phyloP scores from a whole-genome alignment of 2,797 vertebrate genomes.

The Paguma larvata region DNA sequence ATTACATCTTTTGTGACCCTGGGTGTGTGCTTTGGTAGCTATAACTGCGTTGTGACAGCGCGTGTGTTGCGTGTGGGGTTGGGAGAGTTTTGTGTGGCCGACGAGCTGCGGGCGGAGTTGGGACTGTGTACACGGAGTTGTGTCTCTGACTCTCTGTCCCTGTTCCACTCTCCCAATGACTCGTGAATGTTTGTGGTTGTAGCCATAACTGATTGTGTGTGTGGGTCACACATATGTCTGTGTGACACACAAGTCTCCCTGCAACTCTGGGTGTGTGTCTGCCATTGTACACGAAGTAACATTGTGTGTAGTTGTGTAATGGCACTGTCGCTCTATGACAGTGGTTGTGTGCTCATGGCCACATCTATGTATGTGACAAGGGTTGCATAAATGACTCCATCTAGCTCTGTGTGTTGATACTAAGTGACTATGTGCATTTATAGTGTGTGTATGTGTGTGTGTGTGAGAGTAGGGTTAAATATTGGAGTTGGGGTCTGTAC shows the following conservation, averaged over 20 bases:
- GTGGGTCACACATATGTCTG: neutral
- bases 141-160: neutral
- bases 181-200: neutral
- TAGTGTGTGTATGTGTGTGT: neutral
- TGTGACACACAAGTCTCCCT: neutral
- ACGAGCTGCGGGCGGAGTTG: conserved; percentile 50
- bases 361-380: neutral
- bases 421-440: neutral
- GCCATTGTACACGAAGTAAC: neutral
- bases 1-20: conserved; percentile 51
- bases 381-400: neutral
- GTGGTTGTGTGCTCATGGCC: neutral
- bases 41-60: neutral
- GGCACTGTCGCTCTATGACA: neutral
- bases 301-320: neutral
- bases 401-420: neutral
- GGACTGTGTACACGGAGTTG: conserved; percentile 40
- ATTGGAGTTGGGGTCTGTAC: conserved; percentile 6
- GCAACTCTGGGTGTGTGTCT: neutral
- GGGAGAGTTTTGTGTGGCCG: neutral
- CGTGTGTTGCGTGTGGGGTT: neutral
- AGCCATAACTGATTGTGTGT: neutral
- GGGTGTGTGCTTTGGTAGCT: neutral
- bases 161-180: neutral
- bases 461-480: neutral